Base-by-base conservation (phyloP, 2,888 invertebrate genomes). In the Erpobdella octoculata region DNA sequence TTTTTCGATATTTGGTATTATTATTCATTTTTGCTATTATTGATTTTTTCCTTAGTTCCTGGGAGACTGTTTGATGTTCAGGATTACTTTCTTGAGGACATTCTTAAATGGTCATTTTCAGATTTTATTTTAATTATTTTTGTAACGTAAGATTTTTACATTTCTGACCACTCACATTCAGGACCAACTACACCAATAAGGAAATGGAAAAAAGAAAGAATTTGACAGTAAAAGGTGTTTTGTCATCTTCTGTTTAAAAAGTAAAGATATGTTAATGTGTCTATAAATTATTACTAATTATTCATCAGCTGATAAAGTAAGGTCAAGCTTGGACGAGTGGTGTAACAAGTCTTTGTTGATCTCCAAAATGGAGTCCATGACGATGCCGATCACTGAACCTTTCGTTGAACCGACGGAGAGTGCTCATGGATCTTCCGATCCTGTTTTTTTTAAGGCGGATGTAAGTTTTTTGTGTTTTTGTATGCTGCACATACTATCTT, bases 51-150 rank as follows among this genome's bases (percentile, higher is more conserved):
- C 80, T 64, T 78, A 85, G 89, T 93, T 71, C 89, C 91, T 46
- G 93, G 92, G 0, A 87, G 89, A 38, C 83, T 88, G 65, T 89
- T 86, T 83, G 88, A 89, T 0, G 92, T 93, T 0, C 87, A 89
- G 75, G 87, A 89, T 31, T 89, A 86, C 80, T 91, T 88, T 79
- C 83, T 94, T 33, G 93, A 93, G 80, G 91, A 93, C 78, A 86
- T 93, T 38, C 85, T 94, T 9, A 82, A 82, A 78, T 79, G 80
- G 84, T 84, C 77, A 77, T 78, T 75, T 25, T 36, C 21, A 59
- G 8, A 35, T 38, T 68, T n/a, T 21, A n/a, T 31, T 9, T 48
- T 53, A 18, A 41, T 6, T 9, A 15, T 9, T 31, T 48, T 68
- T 68, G 1, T 8, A 25, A 53, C 9, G 8, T 53, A 5, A 36